Evolutionary conservation across 2,888 invertebrate genomes (phyloP).

Genomic region (Ypsolopha sequella): DNA sequence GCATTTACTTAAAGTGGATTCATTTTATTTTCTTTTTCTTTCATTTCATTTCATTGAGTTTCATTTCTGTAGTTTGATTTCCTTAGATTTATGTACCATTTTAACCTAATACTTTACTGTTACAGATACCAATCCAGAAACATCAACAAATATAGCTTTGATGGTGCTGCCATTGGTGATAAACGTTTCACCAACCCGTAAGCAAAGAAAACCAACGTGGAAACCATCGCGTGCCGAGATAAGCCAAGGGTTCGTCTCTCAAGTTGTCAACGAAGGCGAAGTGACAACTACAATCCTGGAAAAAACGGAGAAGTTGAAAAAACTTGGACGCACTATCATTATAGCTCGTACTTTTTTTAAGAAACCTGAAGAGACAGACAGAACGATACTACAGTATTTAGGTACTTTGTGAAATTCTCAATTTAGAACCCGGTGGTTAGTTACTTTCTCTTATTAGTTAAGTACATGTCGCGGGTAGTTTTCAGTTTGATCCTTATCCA

Average conservation of each 20-base stretch:
- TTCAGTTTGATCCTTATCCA: neutral
- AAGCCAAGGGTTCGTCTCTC: neutral
- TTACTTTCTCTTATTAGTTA: neutral
- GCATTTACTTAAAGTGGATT: neutral
- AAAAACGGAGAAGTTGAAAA: neutral
- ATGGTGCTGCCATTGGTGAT: neutral
- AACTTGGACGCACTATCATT: neutral
- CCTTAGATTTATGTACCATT: neutral
- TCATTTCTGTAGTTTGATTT: neutral
- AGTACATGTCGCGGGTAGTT: neutral
- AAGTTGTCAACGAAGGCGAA: neutral
- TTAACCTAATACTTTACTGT: neutral
- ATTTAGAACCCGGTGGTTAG: neutral
- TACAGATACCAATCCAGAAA: neutral
- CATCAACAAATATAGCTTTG: neutral
- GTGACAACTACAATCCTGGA: neutral
- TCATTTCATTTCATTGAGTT: neutral
- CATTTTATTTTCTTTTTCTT: neutral
- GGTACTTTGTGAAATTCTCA: neutral
- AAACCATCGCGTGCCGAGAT: neutral
- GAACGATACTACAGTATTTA: neutral
- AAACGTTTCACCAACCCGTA: neutral
- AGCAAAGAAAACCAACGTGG: neutral
- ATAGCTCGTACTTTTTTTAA: no score
- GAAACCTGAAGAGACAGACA: neutral